Percentiles rank a stretch among this genome's conserved stretches.
These are phyloP conservation scores for Arvicanthis niloticus DNA, from an alignment of 2,113 vertebrate species.

Conservation along the genomic window DNA sequence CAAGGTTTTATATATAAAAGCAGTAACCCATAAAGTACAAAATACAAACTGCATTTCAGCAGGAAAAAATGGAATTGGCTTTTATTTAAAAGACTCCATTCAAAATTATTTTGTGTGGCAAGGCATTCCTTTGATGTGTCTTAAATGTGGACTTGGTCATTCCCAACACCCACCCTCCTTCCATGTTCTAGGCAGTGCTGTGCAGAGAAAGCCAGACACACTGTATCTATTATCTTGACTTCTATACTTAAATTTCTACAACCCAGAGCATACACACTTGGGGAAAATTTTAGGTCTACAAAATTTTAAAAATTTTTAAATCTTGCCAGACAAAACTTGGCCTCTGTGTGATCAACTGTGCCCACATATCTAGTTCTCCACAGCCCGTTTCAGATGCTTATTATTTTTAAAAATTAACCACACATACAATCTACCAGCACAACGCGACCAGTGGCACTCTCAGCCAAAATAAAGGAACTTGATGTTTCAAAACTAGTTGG, in stretches of 20 bases:
- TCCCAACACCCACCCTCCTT: background rate
- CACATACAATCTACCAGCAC: background rate
- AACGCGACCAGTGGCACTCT: background rate
- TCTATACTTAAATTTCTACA: background rate
- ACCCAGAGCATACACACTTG: background rate
- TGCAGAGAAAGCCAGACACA: background rate
- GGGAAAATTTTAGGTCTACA: background rate
- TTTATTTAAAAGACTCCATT: conserved; percentile 52
- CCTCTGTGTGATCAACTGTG: background rate
- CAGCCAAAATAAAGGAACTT: conserved; percentile 12
- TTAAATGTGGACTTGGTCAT: background rate
- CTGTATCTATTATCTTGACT: background rate
- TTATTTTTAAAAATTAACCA: conserved; percentile 56
- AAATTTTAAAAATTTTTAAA: background rate
- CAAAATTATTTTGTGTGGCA: background rate
- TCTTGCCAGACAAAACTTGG: background rate
- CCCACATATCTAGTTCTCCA: background rate
- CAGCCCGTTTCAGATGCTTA: background rate
- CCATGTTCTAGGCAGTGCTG: background rate
- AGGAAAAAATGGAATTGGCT: conserved; percentile 33
- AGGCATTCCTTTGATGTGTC: background rate
- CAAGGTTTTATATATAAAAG: background rate
- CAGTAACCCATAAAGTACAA: conserved; percentile 13
- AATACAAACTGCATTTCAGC: conserved; percentile 37
- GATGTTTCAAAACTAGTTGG: background rate